A percentile compares a stretch with the other conserved stretches of the same genome.
phyloP scores from a whole-genome alignment of 2,113 vertebrate species.

The Nibea albiflora region DNA sequence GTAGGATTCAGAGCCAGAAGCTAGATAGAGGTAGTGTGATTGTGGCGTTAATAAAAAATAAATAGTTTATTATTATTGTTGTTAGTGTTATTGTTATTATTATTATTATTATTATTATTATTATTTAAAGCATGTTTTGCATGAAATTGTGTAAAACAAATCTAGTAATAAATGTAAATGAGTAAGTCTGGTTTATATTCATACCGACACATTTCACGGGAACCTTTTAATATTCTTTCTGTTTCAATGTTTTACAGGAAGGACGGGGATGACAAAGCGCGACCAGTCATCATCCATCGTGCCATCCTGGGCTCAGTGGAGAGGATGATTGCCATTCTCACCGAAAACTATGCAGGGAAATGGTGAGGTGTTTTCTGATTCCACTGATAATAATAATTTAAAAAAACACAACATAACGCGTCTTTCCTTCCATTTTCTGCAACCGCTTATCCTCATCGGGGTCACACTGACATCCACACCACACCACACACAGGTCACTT shows the following conservation, averaged over 20 bases:
- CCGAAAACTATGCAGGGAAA: slow-evolving; percentile 94
- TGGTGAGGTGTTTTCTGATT: slow-evolving; percentile 83
- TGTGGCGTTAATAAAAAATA: background rate
- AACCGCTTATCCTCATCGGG: too few species aligned
- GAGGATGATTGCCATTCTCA: slow-evolving; percentile 96
- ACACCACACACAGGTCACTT: too few species aligned
- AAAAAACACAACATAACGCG: too few species aligned
- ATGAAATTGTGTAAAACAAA: background rate
- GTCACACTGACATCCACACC: too few species aligned
- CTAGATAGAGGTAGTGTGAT: background rate
- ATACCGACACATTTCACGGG: background rate
- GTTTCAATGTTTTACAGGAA: slow-evolving; percentile 83
- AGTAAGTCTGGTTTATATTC: background rate
- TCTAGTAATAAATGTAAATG: background rate
- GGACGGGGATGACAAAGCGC: slow-evolving; percentile 90
- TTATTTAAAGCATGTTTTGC: background rate
- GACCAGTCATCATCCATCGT: slow-evolving; percentile 95
- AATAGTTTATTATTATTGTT: background rate
- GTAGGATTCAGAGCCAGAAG: background rate
- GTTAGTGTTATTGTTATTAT: too few species aligned
- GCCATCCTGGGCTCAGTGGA: slow-evolving; percentile 95
- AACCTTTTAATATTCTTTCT: background rate
- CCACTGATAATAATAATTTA: too few species aligned
- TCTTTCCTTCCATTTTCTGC: too few species aligned
- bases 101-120: background rate